These are phyloP conservation scores for Amphipoea oculea DNA, from an alignment of 2,888 invertebrate species.

Conservation along the genomic window DNA sequence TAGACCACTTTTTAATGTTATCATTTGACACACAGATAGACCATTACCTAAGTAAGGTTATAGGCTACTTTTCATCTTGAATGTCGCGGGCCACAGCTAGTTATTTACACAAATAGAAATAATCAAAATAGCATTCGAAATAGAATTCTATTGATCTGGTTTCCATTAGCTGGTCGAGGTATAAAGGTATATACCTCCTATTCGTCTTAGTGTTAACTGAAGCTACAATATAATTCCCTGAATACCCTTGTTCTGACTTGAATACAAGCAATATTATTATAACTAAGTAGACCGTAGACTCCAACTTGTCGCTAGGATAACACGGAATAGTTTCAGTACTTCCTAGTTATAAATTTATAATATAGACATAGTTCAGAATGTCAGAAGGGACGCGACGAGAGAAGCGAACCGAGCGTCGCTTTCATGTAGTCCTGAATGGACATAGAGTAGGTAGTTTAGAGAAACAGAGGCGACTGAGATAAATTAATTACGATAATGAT, in stretches of 20 bases:
- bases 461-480: conserved; percentile 31
- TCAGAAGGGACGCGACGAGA: conserved; percentile 51
- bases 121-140: not conserved
- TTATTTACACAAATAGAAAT: not conserved
- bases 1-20: too few relatives aligned
- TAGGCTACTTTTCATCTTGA: not conserved
- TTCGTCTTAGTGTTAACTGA: not conserved
- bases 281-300: conserved; percentile 58
- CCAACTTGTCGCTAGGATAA: conserved; percentile 48
- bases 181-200: not conserved
- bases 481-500: conserved; percentile 2
- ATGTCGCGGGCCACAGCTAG: not conserved
- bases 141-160: not conserved
- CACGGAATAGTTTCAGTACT: conserved; percentile 57
- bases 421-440: conserved; percentile 49
- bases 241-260: conserved; percentile 31
- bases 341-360: conserved; percentile 42
- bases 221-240: conserved; percentile 21
- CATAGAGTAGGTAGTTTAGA: conserved; percentile 46
- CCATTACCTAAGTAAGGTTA: not conserved
- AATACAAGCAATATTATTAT: conserved; percentile 50
- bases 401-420: conserved; percentile 49
- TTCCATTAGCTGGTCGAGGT: not conserved
- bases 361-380: conserved; percentile 51
- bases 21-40: not conserved